Evolutionary conservation across 2,888 invertebrate genomes (phyloP).

Genomic region (Gasteruption jaculator): DNA sequence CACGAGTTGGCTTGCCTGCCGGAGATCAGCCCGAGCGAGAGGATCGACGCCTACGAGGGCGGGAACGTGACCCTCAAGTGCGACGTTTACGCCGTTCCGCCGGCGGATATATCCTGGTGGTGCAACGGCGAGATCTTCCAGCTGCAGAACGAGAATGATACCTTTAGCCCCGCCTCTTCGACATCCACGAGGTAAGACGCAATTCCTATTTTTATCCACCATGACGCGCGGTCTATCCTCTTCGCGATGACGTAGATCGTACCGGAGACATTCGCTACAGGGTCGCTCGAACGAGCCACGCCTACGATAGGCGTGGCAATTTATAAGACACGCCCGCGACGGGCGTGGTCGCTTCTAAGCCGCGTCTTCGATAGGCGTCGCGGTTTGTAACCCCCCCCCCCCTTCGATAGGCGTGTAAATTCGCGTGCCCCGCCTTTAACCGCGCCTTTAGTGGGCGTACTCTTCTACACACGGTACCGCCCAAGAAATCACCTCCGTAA

Average conservation of each 20-base stretch:
- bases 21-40: constrained; percentile 71
- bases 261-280: not conserved
- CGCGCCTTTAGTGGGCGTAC: no score
- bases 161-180: constrained; percentile 24
- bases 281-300: no score
- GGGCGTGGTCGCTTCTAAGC: no score
- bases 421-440: no score
- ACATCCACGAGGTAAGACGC: constrained; percentile 26
- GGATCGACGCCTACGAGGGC: constrained; percentile 74
- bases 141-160: constrained; percentile 64
- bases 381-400: no score
- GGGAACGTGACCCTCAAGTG: constrained; percentile 79
- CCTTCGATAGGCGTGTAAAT: no score
- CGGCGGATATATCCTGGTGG: constrained; percentile 78
- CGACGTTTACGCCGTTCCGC: constrained; percentile 75
- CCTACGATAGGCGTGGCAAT: not conserved
- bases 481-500: no score
- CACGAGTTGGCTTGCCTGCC: constrained; percentile 79
- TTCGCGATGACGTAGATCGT: not conserved
- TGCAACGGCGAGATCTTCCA: constrained; percentile 69
- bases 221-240: not conserved
- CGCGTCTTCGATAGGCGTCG: no score
- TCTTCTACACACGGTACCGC: no score
- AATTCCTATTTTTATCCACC: not conserved
- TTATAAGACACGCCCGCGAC: no score